phyloP scores from a whole-genome alignment of 2,797 vertebrate species.

The Ambastaia sidthimunki region DNA sequence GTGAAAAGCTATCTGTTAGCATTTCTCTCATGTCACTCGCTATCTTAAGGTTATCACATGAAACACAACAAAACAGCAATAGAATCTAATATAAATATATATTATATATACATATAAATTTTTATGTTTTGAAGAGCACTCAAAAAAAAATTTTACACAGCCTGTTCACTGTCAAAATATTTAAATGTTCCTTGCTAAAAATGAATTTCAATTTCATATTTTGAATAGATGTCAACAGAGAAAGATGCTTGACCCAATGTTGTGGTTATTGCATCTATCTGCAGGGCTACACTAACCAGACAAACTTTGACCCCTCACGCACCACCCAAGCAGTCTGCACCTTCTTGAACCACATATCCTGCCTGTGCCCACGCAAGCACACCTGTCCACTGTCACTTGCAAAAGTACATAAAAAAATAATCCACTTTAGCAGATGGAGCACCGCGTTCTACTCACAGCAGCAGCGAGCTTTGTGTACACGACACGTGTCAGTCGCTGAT shows the following conservation, averaged over 20 bases:
- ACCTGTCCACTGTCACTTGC: constrained; percentile 64
- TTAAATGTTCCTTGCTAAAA: no score
- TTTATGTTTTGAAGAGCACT: no score
- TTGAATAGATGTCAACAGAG: no score
- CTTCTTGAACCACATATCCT: constrained; percentile 18
- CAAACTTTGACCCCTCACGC: not conserved
- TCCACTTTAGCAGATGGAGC: constrained; percentile 73
- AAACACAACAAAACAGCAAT: no score
- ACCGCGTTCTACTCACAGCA: constrained; percentile 63
- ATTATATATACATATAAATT: no score
- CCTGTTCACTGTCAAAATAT: no score
- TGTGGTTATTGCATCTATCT: not conserved
- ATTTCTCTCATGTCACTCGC: not conserved
- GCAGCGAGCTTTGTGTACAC: constrained; percentile 69
- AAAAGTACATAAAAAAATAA: constrained; percentile 71
- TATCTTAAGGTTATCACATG: no score
- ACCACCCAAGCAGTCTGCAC: constrained; percentile 16
- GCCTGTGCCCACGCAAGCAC: constrained; percentile 41
- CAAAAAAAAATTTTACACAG: no score
- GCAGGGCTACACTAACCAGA: not conserved
- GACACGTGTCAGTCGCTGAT: constrained; percentile 79
- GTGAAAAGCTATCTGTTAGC: not conserved
- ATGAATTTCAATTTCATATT: no score
- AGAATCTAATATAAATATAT: no score
- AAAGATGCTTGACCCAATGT: not conserved